These are phyloP conservation scores for Smutsia temminckii DNA, from an alignment of 2,797 vertebrate genomes.

Conservation along the genomic window DNA sequence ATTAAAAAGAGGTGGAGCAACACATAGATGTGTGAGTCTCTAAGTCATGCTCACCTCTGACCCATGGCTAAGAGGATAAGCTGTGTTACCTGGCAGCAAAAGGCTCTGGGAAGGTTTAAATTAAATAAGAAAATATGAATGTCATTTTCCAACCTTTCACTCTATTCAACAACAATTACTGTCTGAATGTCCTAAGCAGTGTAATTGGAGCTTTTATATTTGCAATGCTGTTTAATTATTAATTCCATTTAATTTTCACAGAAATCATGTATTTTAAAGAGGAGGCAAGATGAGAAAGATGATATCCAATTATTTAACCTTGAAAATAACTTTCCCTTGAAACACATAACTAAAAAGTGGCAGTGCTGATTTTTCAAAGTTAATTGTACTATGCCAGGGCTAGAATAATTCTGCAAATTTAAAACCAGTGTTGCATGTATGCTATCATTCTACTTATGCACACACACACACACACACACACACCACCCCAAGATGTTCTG, in stretches of 20 bases:
- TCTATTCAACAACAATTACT: not conserved
- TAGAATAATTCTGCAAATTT: not conserved
- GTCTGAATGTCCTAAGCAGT: not conserved
- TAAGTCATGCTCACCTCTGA: not conserved
- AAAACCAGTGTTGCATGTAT: not conserved
- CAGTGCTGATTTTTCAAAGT: not conserved
- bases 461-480: not conserved
- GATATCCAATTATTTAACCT: not conserved
- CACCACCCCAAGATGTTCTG: not conserved
- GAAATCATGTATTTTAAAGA: not conserved
- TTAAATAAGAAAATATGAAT: not conserved
- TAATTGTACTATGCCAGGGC: not conserved
- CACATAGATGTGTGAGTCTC: not conserved
- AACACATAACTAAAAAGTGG: not conserved
- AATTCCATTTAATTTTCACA: not conserved
- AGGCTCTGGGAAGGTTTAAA: not conserved
- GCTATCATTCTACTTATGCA: not conserved
- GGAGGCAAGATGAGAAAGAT: not conserved
- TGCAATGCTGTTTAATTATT: not conserved
- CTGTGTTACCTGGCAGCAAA: not conserved
- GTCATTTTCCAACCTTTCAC: not conserved
- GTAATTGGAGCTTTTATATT: not conserved
- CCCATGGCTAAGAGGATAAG: not conserved
- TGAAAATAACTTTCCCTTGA: not conserved
- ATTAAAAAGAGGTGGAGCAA: not conserved